A percentile compares a stretch with the other conserved stretches of the same genome.
Evolutionary conservation across 2,113 vertebrate species (phyloP).

Genomic region (Barnardius zonarius): DNA sequence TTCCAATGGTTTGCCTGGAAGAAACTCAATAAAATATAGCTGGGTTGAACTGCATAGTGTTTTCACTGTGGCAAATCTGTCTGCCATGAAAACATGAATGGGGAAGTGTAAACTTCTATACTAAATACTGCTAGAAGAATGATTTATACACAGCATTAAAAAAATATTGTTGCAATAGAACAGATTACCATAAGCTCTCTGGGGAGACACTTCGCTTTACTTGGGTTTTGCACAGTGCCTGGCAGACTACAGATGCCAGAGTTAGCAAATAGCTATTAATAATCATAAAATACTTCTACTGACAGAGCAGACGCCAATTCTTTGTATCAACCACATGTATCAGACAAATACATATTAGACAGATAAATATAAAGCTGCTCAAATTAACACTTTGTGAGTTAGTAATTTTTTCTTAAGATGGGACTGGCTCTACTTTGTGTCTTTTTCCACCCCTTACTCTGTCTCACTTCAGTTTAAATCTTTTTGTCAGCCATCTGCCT

Average conservation of each 20-base stretch:
- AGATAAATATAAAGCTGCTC: conserved; percentile 5
- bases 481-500: neutral
- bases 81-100: conserved; percentile 2
- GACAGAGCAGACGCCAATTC: neutral
- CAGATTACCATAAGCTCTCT: neutral
- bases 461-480: neutral
- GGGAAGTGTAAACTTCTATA: neutral
- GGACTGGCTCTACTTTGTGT: neutral
- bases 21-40: neutral
- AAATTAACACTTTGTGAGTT: neutral
- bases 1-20: neutral
- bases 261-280: conserved; percentile 20
- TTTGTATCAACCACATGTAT: neutral
- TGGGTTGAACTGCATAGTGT: neutral
- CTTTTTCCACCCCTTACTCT: neutral
- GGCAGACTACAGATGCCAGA: neutral
- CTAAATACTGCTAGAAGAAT: neutral
- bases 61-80: neutral
- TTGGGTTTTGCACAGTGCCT: neutral
- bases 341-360: neutral
- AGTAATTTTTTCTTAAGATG: neutral
- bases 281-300: conserved; percentile 7
- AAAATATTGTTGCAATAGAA: neutral
- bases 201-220: neutral
- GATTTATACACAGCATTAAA: neutral